A percentile compares a stretch with the other conserved stretches of the same genome.
Conservation (phyloP, 2,797 vertebrate species). For the Pangasius sanitwongsei region DNA sequence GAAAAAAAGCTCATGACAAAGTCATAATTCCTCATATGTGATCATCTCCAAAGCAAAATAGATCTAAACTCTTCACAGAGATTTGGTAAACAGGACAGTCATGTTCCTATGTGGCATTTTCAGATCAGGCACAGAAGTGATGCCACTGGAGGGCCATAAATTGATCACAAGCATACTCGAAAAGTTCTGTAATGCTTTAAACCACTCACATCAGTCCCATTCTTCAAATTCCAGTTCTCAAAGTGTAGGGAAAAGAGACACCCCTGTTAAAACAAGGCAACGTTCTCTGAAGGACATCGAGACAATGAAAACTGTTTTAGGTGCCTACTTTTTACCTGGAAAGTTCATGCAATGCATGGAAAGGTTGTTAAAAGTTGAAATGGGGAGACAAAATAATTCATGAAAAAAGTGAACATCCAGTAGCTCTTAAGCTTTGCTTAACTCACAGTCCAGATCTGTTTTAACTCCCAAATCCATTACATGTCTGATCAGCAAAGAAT, state of each 20-base stretch:
- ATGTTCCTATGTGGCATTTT: constrained; percentile 49
- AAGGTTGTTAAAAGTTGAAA: constrained; percentile 23
- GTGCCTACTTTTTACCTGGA: constrained; percentile 29
- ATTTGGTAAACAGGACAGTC: constrained; percentile 55
- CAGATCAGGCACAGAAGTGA: constrained; percentile 73
- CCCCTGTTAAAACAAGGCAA: constrained; percentile 35
- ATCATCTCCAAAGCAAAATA: constrained; percentile 52
- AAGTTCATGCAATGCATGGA: constrained; percentile 40
- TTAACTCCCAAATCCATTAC: background rate
- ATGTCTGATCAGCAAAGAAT: constrained; percentile 30
- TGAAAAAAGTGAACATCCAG: constrained; percentile 8
- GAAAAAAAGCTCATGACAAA: constrained; percentile 29
- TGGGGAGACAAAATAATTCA: constrained; percentile 1
- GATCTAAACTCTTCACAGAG: constrained; percentile 53
- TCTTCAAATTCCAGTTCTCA: constrained; percentile 59
- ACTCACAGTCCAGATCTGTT: constrained; percentile 13
- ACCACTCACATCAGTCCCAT: constrained; percentile 61
- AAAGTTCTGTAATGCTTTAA: constrained; percentile 71
- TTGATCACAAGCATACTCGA: constrained; percentile 60
- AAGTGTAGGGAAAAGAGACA: constrained; percentile 56
- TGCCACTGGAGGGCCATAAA: constrained; percentile 66
- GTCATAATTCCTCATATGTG: constrained; percentile 38
- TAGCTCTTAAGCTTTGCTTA: constrained; percentile 18
- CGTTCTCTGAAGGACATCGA: constrained; percentile 30
- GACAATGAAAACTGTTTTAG: constrained; percentile 16